phyloP scores from a whole-genome alignment of 1,140 invertebrate genomes.

The Rhopalosiphum padi region DNA sequence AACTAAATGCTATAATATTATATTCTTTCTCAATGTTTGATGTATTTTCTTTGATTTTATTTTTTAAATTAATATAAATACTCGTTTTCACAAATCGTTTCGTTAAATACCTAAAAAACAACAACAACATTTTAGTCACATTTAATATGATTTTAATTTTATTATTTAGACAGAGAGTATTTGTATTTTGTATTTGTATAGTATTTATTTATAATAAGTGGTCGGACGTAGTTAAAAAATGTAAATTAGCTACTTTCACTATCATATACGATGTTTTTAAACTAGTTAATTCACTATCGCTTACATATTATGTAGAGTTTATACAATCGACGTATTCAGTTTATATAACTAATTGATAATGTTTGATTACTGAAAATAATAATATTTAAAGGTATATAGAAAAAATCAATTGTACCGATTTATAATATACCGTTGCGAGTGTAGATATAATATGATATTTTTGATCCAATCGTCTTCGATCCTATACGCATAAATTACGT shows the following conservation, averaged over 20 bases:
- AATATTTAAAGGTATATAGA: too few species aligned
- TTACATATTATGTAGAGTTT: neutral
- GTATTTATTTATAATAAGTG: neutral
- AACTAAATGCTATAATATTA: neutral
- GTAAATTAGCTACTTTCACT: conserved; percentile 9
- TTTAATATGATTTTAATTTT: neutral
- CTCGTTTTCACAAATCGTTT: neutral
- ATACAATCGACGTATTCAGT: neutral
- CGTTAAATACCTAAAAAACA: neutral
- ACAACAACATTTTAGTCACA: neutral
- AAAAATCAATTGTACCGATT: neutral
- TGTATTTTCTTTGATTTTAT: neutral
- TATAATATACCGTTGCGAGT: neutral
- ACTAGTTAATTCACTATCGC: neutral
- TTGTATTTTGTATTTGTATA: neutral
- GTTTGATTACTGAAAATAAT: neutral
- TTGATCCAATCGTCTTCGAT: neutral
- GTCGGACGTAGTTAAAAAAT: neutral
- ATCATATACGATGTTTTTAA: neutral
- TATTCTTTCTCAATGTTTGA: too few species aligned
- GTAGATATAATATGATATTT: neutral
- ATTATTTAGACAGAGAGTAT: neutral
- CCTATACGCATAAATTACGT: neutral
- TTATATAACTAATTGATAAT: neutral
- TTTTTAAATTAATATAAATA: neutral